A percentile compares a stretch with the other conserved stretches of the same genome.
Evolutionary conservation across 2,797 vertebrate genomes (phyloP).

Genomic region (Erithacus rubecula): DNA sequence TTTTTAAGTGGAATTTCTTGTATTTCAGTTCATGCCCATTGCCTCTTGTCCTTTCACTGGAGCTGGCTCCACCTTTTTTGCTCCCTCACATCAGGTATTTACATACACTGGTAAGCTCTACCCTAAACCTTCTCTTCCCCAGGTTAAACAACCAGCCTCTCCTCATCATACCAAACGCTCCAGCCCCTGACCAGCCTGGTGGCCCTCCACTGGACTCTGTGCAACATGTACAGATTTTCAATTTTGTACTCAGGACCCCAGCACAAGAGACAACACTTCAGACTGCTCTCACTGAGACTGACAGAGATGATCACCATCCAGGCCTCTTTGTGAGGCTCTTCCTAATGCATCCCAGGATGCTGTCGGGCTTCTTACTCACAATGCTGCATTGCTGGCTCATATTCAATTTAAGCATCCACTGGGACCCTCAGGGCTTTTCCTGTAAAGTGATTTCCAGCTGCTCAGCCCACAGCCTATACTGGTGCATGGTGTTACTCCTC

Average conservation of each 20-base stretch:
- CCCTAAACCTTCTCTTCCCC: not conserved
- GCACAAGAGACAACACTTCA: not conserved
- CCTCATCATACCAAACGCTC: not conserved
- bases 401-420: not conserved
- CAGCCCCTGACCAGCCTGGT: not conserved
- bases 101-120: not conserved
- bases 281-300: not conserved
- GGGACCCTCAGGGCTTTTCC: not conserved
- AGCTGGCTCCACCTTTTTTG: not conserved
- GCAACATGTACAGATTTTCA: not conserved
- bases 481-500: not conserved
- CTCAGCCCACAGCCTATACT: not conserved
- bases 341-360: not conserved
- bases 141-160: not conserved
- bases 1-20: not conserved
- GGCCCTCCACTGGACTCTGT: not conserved
- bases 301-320: not conserved
- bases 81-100: not conserved
- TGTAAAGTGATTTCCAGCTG: not conserved
- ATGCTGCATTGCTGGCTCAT: not conserved
- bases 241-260: not conserved
- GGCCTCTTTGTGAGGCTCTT: not conserved
- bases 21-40: not conserved
- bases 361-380: not conserved
- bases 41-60: not conserved